Base-by-base conservation (phyloP, 1,140 invertebrate genomes). In the Pseudachorutes palmiensis region DNA sequence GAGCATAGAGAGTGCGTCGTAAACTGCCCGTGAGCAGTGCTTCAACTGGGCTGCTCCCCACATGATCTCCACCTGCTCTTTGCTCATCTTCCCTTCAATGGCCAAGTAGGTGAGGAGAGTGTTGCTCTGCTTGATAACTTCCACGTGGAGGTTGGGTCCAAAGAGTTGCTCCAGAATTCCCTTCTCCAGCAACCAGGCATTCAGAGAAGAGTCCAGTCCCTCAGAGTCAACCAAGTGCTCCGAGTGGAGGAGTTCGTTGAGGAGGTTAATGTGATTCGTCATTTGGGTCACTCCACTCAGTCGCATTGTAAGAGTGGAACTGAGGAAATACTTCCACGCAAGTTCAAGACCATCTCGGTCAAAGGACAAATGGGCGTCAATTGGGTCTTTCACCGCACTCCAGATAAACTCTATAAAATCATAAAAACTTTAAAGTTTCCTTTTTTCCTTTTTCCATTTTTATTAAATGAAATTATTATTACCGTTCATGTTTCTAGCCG, bases 91-190 rank as follows among this genome's bases (percentile, higher is more conserved):
- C 41, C 89, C 88, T 77, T 96, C 92, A 78, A 93, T 88, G 0
- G 93, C 93, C 28, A 97, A 79, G 77, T 96, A 94, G 75, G 92
- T 94, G 14, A 96, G 80, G 58, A 96, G 88, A 70, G 94, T 88
- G 76, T 95, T 93, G 72, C 92, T 93, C 75, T 95, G 92, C 78
- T 97, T 97, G 32, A 97, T 91, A 19, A 92, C 87, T 86, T 88
- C 74, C 26, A 60, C 31, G 80, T 97, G 94, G 63, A 96, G 81
- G 83, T 97, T 97, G 55, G 93, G 94, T 41, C 93, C 93, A 82
- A 96, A 97, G 45, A 97, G 87, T 76, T 96, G 92, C 74, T 92
- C 88, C 72, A 97, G 90, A 61, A 97, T 93, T 76, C 92, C 90
- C 77, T 94, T 91, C 58, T 88, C 86, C 0, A 91, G 87, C 3